Evolutionary conservation across 1,140 invertebrate genomes (phyloP), one percentile per base, ranked within the genome.

Genomic region (Eumaeus atala): DNA sequence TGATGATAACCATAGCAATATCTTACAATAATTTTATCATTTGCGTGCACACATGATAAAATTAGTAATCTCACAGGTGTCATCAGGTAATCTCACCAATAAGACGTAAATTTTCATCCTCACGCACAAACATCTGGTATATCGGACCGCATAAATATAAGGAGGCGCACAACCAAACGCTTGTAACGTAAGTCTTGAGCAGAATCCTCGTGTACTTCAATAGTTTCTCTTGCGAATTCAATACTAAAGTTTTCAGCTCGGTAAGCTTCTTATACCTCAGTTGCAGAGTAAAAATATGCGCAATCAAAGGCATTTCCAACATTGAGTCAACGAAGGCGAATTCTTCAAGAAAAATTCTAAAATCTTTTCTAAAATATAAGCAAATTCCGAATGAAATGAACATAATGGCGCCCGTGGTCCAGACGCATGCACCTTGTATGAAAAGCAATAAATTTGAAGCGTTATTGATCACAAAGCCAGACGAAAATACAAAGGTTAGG

Each of bases 371-470:
- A 48, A 76, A 84, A 54, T 74, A 12, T 28, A 83, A 56, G 49
- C 73, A 84, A 8, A 84, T 56, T 1, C 66, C 66, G 6, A 84
- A 56, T 0, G 77, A 68, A 17, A 84, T 82, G n/a, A 71, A 76
- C 70, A 84, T 80, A 6, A 84, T 80, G 1, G 78, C 67, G 9
- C 76, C 77, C 0, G 79, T 84, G 0, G 72, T 71, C 83, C 81
- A 86, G 21, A 86, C 69, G 53, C 76, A 78, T 38, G 74, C 70
- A 1, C 77, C 81, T 62, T 82, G 70, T 10, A 84, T 78, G 21
- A 70, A 80, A 1, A 79, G 8, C 7, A 75, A 53, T 0, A 83
- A 42, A 48, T 86, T 61, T 1, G 68, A 64, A 0, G 21, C 48
- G 40, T 74, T 74, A 9, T 54, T 54, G 6, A 76, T 34, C 0